These are phyloP conservation scores for Neopipo cinnamomea DNA, from an alignment of 2,113 vertebrate species.

Conservation along the genomic window DNA sequence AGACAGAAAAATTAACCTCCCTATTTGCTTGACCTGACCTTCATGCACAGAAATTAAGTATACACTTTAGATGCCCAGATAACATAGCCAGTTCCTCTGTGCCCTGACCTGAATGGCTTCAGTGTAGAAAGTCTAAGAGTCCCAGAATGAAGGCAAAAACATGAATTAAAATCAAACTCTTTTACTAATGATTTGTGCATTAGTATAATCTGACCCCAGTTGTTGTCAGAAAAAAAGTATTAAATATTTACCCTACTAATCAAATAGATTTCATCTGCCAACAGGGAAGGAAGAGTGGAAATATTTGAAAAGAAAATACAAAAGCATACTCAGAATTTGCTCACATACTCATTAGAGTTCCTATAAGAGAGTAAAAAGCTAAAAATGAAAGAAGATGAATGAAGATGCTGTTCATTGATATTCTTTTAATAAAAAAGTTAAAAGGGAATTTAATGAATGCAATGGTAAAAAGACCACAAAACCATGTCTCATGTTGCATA, in stretches of 20 bases:
- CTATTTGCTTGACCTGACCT: background rate
- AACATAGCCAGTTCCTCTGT: background rate
- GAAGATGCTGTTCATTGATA: background rate
- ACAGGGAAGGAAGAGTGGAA: background rate
- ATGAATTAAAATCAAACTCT: background rate
- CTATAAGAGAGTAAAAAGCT: background rate
- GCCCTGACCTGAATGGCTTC: background rate
- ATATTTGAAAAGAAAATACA: background rate
- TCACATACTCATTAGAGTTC: background rate
- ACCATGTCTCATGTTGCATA: background rate
- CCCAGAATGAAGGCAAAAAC: background rate
- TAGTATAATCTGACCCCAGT: background rate
- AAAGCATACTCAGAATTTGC: background rate
- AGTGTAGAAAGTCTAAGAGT: background rate
- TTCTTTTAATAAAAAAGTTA: background rate
- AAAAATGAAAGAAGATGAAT: background rate
- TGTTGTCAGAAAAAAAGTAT: background rate
- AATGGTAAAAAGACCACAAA: background rate
- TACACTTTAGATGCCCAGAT: background rate
- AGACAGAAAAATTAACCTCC: background rate
- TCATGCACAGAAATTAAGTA: background rate
- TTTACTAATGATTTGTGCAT: background rate
- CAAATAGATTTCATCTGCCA: background rate
- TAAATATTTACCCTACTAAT: conserved; percentile 5
- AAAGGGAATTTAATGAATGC: background rate